Evolutionary conservation across 2,113 vertebrate genomes (phyloP), one percentile per base, ranked within the genome.

Genomic region (Mohoua ochrocephala): DNA sequence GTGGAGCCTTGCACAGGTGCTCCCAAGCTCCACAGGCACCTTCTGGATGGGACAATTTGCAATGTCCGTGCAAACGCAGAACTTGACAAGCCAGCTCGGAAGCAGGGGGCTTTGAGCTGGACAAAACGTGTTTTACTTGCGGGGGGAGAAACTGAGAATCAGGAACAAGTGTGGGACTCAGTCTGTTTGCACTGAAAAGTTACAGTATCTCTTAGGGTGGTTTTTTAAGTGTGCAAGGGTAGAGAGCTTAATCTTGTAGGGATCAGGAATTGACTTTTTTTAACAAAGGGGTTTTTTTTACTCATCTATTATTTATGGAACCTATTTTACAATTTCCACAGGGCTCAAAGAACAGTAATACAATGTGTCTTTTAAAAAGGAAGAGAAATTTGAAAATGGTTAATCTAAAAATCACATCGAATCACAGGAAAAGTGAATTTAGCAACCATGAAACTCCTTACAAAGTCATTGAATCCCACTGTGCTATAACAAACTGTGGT

Each of bases 131-230:
- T 2, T 57, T 63, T 41, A 60, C 4, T 39, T 56, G 57, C 15
- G 23, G 8, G 15, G 5, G 12, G 5, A 68, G 9, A 79, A 86
- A 45, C 19, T 19, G 45, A 45, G 26, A 86, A 50, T 18, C 15
- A 68, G 63, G 18, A 37, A 35, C 1, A 22, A 1, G 0, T 6
- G 20, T 39, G 54, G 19, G 45, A 52, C 22, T 81, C 22, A 22
- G 17, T 56, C 67, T 33, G 11, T 31, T 31, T 26, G 10, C 71
- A 50, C 13, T 35, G 44, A 42, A 44, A 79, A 87, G 30, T 67
- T 35, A n/a, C 0, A 0, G 9, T 33, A 6, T 24, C 63, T 53
- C 49, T 53, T 19, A 41, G 10, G 8, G n/a, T 41, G 18, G 6
- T 2, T 14, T 18, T 49, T 85, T 41, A 73, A 8, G n/a, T 6